Base-by-base conservation (phyloP, 2,888 invertebrate genomes). In the Pammene fasciana region DNA sequence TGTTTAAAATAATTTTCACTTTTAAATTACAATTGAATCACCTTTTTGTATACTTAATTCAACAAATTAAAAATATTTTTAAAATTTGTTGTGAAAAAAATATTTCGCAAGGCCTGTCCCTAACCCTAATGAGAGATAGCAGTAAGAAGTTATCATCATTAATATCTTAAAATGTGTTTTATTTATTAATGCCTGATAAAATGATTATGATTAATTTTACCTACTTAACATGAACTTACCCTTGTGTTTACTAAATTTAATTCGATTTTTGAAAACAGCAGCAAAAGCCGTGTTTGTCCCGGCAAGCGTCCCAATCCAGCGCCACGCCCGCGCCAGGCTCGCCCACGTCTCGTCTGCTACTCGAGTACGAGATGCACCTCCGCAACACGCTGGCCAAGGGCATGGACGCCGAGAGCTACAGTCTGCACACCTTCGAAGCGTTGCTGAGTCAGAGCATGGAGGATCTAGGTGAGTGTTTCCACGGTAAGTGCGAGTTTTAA, bases 371-470 rank as follows among this genome's bases (percentile, higher is more conserved):
- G 92, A 97, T 97, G 97, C 98, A 98, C 86, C 94, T 98, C 68
- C 93, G 98, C 73, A 98, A 98, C 85, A 98, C 98, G 0, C 92
- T 98, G 73, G 98, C 98, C 74, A 97, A 98, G 87, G 98, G 98
- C 75, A 97, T 98, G 97, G 98, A 98, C 81, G 98, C 98, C 8
- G 98, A 98, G 89, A 97, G 97, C 85, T 98, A 97, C 89, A 97
- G 97, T 85, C 93, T 98, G 76, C 98, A 98, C 84, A 98, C 98
- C 0, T 98, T 98, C 82, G 98, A 98, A 90, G 97, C 98, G 68
- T 93, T 98, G 72, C 94, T 98, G 73, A 97, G 97, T 65, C 98
- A 98, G 90, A 98, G 97, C 91, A 97, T 98, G 97, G 98, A 98
- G 89, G 98, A 98, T 92, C 94, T 98, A 90, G 98, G 97, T 97